Evolutionary conservation across 1,140 invertebrate species (phyloP), one percentile per base, ranked within the genome.

Genomic region (Phymorhynchus buccinoides): DNA sequence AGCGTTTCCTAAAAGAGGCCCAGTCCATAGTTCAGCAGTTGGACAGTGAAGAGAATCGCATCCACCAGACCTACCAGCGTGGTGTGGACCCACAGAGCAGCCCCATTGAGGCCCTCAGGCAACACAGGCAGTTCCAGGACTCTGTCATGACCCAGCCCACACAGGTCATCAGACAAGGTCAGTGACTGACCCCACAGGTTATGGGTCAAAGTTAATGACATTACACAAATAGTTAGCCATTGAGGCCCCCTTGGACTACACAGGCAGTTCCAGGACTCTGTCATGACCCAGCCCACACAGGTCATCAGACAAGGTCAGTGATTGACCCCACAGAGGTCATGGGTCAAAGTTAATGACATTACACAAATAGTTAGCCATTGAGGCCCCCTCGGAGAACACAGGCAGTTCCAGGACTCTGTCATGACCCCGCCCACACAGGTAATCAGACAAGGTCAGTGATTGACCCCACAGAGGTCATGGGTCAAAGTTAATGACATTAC

Each of bases 1-100:
- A 93, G 86, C 89, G 90, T 73, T 93, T 93, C 84, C 82, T 92
- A 37, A 88, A 90, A 35, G 92, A 93, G 83, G 88, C 89, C 12
- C 86, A 90, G 12, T 81, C 86, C 2, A 88, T 89, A 7, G 88
- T 91, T 2, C 84, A 87, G 1, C 89, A 93, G 81, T 80, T 93
- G 62, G 92, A 93, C 75, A 88, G 85, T 68, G 88, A 89, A 18
- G 90, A 92, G 62, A 84, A 88, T 12, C 87, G 90, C 80, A 90
- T 93, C 6, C 87, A 88, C n/a, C 75, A 86, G 52, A 84, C 78
- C 1, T 88, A 87, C 62, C 77, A 82, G 41, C 37, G 41, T 22
- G 79, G 66, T n/a, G 77, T 68, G 66, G 90, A 92, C 35, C 87
- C 89, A 14, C 86, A 86, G 3, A 56, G 88, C 12, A 93, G 91